Conservation (phyloP, 2,797 vertebrate species). For the Perdix hodgsoniae region DNA sequence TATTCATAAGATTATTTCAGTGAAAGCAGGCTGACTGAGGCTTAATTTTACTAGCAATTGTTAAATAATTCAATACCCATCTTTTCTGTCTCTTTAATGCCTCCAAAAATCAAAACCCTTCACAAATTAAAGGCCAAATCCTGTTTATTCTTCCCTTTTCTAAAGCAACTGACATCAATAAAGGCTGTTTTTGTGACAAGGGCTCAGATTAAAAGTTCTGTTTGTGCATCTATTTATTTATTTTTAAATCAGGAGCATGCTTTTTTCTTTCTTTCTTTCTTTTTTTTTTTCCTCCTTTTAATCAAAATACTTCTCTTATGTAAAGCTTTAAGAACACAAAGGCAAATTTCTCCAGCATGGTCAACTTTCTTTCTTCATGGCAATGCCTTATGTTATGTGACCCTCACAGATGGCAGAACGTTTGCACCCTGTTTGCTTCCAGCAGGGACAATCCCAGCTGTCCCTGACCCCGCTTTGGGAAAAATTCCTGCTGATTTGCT, state of each 20-base stretch:
- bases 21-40: constrained; percentile 49
- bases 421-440: neutral
- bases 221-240: neutral
- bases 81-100: constrained; percentile 59
- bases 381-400: neutral
- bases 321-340: constrained; percentile 5
- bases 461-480: neutral
- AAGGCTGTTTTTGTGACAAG: constrained; percentile 19
- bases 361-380: neutral
- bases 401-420: neutral
- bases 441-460: neutral
- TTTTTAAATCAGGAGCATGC: neutral
- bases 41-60: constrained; percentile 56
- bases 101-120: constrained; percentile 42
- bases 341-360: neutral
- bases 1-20: constrained; percentile 54
- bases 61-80: constrained; percentile 72
- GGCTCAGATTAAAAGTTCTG: constrained; percentile 42
- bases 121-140: constrained; percentile 68
- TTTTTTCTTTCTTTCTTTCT: neutral
- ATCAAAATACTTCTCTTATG: constrained; percentile 5
- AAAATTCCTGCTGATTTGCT: neutral
- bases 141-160: constrained; percentile 55
- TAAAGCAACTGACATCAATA: constrained; percentile 51
- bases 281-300: neutral